Conservation (phyloP, 2,797 vertebrate species). For the Paramormyrops hopkinsi region DNA sequence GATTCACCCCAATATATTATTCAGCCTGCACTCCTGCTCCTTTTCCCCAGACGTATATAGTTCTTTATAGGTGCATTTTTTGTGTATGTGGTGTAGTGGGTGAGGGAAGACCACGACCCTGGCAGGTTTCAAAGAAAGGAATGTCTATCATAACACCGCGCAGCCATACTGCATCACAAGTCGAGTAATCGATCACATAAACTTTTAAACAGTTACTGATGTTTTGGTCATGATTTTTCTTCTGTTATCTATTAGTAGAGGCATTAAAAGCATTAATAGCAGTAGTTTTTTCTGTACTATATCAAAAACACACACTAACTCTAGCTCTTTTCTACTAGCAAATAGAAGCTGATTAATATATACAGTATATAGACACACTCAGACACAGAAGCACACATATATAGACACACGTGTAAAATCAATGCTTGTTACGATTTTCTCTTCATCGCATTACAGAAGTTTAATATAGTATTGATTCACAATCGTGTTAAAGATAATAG, state of each 20-base stretch:
- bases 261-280: not conserved
- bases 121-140: not conserved
- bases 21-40: not conserved
- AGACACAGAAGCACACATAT: not conserved
- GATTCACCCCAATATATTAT: constrained; percentile 5
- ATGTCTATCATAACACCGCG: not conserved
- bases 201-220: not conserved
- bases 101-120: not conserved
- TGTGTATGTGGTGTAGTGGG: not conserved
- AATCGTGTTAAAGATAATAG: constrained; percentile 9
- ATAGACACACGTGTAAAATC: not conserved
- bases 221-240: not conserved
- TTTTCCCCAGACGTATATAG: not conserved
- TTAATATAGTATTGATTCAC: constrained; percentile 4
- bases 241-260: not conserved
- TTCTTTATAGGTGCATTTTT: constrained; percentile 19
- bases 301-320: not conserved
- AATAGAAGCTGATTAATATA: not conserved
- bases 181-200: not conserved
- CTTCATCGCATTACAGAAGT: constrained; percentile 5
- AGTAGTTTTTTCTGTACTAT: not conserved
- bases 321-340: not conserved
- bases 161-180: not conserved
- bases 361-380: not conserved
- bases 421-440: not conserved